Evolutionary conservation across 2,113 vertebrate genomes (phyloP).

Genomic region (Fulica atra): DNA sequence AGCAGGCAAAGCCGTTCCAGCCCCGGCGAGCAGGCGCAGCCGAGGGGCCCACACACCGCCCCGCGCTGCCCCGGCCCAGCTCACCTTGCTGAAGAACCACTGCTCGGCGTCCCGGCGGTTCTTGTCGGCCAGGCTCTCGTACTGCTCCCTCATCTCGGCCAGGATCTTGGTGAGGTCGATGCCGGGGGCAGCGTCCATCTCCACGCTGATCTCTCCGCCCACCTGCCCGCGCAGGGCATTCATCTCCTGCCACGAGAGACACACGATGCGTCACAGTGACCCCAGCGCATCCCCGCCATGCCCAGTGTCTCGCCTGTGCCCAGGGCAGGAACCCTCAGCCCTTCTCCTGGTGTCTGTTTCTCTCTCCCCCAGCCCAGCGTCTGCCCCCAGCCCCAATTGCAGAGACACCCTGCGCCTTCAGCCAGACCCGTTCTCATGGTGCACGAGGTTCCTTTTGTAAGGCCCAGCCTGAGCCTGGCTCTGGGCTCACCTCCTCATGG

Average conservation of each 20-base stretch:
- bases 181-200: slow-evolving; percentile 73
- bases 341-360: too few species aligned
- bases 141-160: slow-evolving; percentile 84
- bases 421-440: too few species aligned
- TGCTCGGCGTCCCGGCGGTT: slow-evolving; percentile 85
- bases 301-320: background rate
- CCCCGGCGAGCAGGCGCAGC: fast-evolving
- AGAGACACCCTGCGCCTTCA: background rate
- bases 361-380: fast-evolving
- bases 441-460: too few species aligned
- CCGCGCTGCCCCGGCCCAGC: background rate
- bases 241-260: background rate
- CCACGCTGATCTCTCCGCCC: slow-evolving; percentile 78
- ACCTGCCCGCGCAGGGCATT: slow-evolving; percentile 31
- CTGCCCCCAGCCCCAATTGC: background rate
- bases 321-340: background rate
- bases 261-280: fast-evolving
- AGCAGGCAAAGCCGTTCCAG: background rate
- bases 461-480: too few species aligned
- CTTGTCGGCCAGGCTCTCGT: slow-evolving; percentile 85
- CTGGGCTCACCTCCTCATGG: too few species aligned
- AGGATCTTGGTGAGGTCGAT: slow-evolving; percentile 76
- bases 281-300: fast-evolving
- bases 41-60: fast-evolving
- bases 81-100: slow-evolving; percentile 89